Conservation (phyloP, 2,888 invertebrate species). For the Lasius platythorax region DNA sequence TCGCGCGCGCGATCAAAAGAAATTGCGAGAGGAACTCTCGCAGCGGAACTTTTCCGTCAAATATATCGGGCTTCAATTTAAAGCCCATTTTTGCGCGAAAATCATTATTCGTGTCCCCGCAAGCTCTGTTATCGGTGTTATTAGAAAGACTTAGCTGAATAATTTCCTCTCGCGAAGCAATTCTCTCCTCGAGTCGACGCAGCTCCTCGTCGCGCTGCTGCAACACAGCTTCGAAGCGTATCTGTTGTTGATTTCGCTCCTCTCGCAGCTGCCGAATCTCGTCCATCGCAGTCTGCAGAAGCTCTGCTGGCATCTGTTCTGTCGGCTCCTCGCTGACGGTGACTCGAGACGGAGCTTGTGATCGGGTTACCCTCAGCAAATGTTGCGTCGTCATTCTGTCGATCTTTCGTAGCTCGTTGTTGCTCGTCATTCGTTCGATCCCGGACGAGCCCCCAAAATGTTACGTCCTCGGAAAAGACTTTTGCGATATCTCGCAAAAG, state of each 20-base stretch:
- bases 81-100: too few relatives aligned
- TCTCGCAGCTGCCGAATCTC: too few relatives aligned
- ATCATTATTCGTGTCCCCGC: background rate
- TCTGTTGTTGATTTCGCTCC: too few relatives aligned
- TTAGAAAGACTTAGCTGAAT: background rate
- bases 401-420: background rate
- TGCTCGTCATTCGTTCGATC: background rate
- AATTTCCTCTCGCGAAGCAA: background rate
- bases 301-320: background rate
- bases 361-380: background rate
- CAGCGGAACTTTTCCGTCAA: too few relatives aligned
- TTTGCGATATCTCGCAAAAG: too few relatives aligned
- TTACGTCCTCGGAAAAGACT: background rate
- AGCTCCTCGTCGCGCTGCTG: background rate
- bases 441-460: slow-evolving; percentile 8
- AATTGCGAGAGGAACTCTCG: too few relatives aligned
- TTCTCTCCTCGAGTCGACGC: background rate
- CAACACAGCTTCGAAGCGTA: background rate
- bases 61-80: too few relatives aligned
- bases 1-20: too few relatives aligned
- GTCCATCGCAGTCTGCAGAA: too few relatives aligned
- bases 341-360: too few relatives aligned
- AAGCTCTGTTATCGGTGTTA: background rate
- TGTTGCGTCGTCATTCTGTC: background rate
- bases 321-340: background rate